These are phyloP conservation scores for Argyra leucocephala DNA, from an alignment of 2,888 invertebrate species.

Conservation along the genomic window DNA sequence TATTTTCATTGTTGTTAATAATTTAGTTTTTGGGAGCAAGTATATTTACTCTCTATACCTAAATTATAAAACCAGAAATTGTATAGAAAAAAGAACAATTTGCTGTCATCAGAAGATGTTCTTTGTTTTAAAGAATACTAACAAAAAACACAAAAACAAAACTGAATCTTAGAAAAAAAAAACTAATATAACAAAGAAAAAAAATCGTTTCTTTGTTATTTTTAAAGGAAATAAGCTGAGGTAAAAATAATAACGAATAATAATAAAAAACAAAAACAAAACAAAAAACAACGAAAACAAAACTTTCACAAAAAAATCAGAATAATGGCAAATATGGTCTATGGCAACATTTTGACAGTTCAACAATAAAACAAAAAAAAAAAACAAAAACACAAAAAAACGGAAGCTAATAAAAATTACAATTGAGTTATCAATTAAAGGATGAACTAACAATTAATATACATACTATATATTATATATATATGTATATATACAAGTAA, in stretches of 20 bases:
- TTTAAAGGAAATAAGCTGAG: neutral
- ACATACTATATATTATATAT: no score
- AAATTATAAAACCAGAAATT: no score
- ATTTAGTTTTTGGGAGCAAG: no score
- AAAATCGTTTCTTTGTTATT: neutral
- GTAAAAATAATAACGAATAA: conserved; percentile 1
- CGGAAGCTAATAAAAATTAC: neutral
- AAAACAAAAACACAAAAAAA: neutral
- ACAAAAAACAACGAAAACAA: neutral
- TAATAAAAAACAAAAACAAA: neutral
- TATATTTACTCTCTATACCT: no score
- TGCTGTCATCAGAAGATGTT: neutral
- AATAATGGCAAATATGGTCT: neutral
- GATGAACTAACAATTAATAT: neutral
- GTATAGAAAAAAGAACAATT: conserved; percentile 1
- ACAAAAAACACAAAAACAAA: neutral
- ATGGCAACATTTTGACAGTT: conserved; percentile 1
- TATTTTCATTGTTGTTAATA: no score
- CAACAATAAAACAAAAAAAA: neutral
- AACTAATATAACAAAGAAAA: neutral
- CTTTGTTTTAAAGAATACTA: neutral
- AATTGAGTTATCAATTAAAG: neutral
- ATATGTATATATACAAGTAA: no score
- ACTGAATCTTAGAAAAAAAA: neutral
- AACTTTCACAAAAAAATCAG: neutral